Percentiles rank a stretch among this genome's conserved stretches.
Evolutionary conservation across 2,797 vertebrate species (phyloP).

Genomic region (Sylvia borin): DNA sequence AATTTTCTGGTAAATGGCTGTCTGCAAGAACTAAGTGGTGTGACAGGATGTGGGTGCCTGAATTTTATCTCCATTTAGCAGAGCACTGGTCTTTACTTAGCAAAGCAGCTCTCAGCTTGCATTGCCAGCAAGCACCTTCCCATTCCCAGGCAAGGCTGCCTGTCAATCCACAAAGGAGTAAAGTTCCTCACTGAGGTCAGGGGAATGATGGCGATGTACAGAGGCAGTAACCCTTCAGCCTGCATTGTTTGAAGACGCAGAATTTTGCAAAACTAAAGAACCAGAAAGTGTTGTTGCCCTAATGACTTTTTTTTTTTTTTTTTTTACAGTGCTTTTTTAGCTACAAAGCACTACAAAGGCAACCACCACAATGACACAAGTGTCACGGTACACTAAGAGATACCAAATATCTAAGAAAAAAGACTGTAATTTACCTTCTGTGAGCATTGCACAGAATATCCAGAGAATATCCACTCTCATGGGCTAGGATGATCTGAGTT

Average conservation of each 20-base stretch:
- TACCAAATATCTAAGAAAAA: neutral
- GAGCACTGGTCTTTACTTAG: slow-evolving; percentile 40
- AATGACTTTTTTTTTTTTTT: neutral
- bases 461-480: neutral
- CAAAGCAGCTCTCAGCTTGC: slow-evolving; percentile 59
- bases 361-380: neutral
- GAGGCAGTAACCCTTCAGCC: neutral
- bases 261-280: neutral
- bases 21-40: neutral
- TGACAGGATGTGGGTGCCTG: slow-evolving; percentile 82
- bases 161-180: neutral
- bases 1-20: neutral
- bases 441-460: neutral
- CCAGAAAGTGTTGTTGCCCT: neutral
- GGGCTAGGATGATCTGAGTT: neutral
- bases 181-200: slow-evolving; percentile 39
- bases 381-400: neutral
- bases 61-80: slow-evolving; percentile 66
- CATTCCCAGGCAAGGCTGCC: neutral
- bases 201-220: neutral
- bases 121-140: neutral
- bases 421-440: neutral
- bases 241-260: neutral
- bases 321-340: neutral
- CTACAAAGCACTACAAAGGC: neutral